phyloP scores from a whole-genome alignment of 2,113 vertebrate genomes.

The Urocynchramus pylzowi region DNA sequence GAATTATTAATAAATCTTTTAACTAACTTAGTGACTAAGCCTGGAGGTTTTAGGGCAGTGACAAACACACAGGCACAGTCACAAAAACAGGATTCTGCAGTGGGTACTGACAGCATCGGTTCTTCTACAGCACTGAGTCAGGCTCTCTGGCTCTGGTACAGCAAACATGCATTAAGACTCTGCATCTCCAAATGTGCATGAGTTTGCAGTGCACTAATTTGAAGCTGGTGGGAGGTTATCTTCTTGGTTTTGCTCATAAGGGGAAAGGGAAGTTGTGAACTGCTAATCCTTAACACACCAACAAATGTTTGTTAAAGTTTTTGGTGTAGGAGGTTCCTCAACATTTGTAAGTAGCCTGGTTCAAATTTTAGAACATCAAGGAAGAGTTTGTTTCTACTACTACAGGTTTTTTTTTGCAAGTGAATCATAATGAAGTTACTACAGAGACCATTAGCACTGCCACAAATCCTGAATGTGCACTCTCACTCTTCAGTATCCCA shows the following conservation, averaged over 20 bases:
- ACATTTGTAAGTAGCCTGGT: not conserved
- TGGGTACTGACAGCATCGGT: not conserved
- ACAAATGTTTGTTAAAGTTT: not conserved
- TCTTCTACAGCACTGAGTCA: not conserved
- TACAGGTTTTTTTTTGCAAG: not conserved
- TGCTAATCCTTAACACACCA: not conserved
- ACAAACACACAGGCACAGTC: too few relatives aligned
- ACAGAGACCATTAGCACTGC: not conserved
- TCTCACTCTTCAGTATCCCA: not conserved
- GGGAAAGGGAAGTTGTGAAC: not conserved
- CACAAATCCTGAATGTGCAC: not conserved
- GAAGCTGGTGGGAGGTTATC: not conserved
- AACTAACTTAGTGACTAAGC: not conserved
- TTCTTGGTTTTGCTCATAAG: not conserved
- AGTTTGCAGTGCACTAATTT: not conserved
- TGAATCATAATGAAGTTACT: not conserved
- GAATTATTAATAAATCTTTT: not conserved
- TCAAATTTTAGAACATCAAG: not conserved
- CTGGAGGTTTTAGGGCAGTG: not conserved
- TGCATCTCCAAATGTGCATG: not conserved
- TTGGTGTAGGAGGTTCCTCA: not conserved
- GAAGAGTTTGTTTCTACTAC: not conserved
- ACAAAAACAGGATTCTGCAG: not conserved
- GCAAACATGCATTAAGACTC: not conserved
- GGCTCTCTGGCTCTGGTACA: not conserved